Conservation (phyloP, 2,797 vertebrate genomes). For the Eulemur rubriventer region DNA sequence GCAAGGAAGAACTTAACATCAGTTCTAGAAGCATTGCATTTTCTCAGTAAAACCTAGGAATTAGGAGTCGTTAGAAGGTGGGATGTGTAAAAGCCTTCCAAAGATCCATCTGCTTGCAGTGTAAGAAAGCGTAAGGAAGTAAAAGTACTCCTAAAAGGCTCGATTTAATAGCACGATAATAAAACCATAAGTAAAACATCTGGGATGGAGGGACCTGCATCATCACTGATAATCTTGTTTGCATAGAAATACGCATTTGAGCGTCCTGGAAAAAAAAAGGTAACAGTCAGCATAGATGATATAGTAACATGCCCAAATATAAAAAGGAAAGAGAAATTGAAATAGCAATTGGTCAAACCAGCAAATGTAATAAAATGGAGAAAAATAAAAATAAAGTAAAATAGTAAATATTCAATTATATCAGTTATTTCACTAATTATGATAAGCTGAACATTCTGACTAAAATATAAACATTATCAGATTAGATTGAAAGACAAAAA, state of each 20-base stretch:
- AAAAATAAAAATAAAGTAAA: neutral
- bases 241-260: neutral
- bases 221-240: neutral
- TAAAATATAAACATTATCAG: neutral
- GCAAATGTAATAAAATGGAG: neutral
- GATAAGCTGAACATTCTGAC: neutral
- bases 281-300: neutral
- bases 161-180: neutral
- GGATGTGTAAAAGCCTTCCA: neutral
- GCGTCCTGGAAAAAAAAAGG: neutral
- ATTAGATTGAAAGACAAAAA: slow-evolving; percentile 15
- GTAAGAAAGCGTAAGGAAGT: neutral
- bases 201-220: neutral
- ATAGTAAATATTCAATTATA: neutral
- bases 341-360: neutral
- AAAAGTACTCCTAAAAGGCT: neutral
- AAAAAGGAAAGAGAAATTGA: slow-evolving; percentile 3
- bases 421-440: neutral
- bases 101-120: neutral
- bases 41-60: neutral
- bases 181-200: neutral
- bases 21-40: neutral
- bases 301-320: neutral
- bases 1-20: neutral
- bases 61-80: neutral